phyloP scores from a whole-genome alignment of 2,113 vertebrate genomes.

The Rallus limicola region DNA sequence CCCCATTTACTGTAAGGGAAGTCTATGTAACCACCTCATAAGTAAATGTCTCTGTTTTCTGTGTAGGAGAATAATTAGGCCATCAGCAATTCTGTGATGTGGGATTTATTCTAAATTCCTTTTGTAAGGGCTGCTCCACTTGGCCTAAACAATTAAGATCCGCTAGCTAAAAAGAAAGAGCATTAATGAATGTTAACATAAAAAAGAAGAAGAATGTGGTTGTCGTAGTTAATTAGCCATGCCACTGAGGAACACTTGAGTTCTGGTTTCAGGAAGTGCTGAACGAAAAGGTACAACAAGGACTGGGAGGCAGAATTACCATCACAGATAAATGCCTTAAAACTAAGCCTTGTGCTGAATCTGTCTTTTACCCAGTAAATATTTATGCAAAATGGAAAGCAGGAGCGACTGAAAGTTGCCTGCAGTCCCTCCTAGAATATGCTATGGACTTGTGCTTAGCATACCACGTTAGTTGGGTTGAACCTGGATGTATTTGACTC shows the following conservation, averaged over 20 bases:
- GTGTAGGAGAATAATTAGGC: not conserved
- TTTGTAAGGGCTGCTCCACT: not conserved
- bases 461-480: fast-evolving
- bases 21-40: not conserved
- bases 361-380: not conserved
- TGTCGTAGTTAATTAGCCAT: not conserved
- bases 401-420: not conserved
- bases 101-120: not conserved
- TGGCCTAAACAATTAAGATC: slow-evolving; percentile 20
- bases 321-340: not conserved
- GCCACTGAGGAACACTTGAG: not conserved
- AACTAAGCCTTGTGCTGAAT: not conserved
- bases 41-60: not conserved
- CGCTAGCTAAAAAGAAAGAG: not conserved
- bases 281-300: not conserved
- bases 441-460: not conserved
- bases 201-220: not conserved
- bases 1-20: not conserved
- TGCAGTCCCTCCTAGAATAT: not conserved
- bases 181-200: not conserved
- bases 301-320: not conserved
- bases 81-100: slow-evolving; percentile 4
- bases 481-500: not conserved
- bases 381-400: not conserved
- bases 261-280: not conserved